phyloP scores from a whole-genome alignment of 2,797 vertebrate species.

The Ctenochaetus hawaiiensis region DNA sequence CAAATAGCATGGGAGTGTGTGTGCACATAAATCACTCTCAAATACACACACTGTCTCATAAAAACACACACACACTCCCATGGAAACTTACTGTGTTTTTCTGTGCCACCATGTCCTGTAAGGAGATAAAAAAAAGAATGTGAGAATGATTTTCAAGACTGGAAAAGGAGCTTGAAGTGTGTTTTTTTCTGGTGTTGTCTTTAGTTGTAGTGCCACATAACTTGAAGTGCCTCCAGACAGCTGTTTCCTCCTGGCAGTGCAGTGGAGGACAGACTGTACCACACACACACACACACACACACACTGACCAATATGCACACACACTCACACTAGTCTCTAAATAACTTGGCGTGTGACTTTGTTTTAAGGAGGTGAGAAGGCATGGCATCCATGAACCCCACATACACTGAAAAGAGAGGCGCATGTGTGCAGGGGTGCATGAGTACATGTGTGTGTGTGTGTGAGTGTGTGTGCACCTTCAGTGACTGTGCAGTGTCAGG shows the following conservation, averaged over 20 bases:
- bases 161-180: not conserved
- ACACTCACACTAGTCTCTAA: constrained; percentile 34
- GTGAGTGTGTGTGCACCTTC: constrained; percentile 86
- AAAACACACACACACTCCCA: constrained; percentile 45
- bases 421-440: not conserved
- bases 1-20: constrained; percentile 49
- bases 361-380: constrained; percentile 34
- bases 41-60: constrained; percentile 21
- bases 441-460: not conserved
- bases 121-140: constrained; percentile 43
- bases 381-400: constrained; percentile 39
- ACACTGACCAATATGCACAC: not conserved
- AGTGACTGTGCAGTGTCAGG: constrained; percentile 92
- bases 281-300: constrained; percentile 13
- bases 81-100: constrained; percentile 96
- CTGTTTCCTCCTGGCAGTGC: constrained; percentile 25
- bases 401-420: constrained; percentile 4
- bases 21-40: constrained; percentile 35
- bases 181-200: not conserved
- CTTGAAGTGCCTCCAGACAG: constrained; percentile 30
- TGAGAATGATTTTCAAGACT: constrained; percentile 29
- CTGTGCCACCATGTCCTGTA: constrained; percentile 93
- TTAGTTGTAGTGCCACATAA: not conserved
- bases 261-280: constrained; percentile 7
- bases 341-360: constrained; percentile 60